Evolutionary conservation across 2,888 invertebrate species (phyloP).

Genomic region (Labia minor): DNA sequence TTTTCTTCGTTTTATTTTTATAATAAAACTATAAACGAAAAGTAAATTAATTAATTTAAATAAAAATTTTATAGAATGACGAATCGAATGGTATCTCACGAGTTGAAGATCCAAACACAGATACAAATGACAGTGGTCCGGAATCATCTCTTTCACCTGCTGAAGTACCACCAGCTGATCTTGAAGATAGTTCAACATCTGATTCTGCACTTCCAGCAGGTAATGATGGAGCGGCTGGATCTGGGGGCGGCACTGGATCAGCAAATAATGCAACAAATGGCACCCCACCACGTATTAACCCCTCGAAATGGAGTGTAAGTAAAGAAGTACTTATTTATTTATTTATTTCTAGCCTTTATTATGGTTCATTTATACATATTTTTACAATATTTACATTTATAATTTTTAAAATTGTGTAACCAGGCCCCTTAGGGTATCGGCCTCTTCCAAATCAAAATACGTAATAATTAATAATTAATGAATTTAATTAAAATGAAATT

Average conservation of each 20-base stretch:
- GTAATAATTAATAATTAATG: too few relatives aligned
- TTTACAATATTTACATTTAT: too few relatives aligned
- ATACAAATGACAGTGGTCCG: conserved; percentile 39
- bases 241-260: conserved; percentile 31
- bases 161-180: conserved; percentile 31
- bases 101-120: conserved; percentile 35
- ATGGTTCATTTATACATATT: too few relatives aligned
- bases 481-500: too few relatives aligned
- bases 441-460: too few relatives aligned
- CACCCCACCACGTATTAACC: conserved; percentile 44
- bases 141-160: conserved; percentile 38
- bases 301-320: conserved; percentile 54
- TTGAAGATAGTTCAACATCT: conserved; percentile 37
- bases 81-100: not conserved
- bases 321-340: too few relatives aligned
- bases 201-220: conserved; percentile 29
- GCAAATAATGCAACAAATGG: conserved; percentile 27
- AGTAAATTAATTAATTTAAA: conserved; percentile 3
- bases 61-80: too few relatives aligned
- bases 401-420: too few relatives aligned
- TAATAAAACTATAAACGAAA: not conserved
- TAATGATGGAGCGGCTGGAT: conserved; percentile 32
- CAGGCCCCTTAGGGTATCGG: too few relatives aligned
- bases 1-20: too few relatives aligned
- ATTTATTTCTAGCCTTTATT: too few relatives aligned